Percentiles rank a stretch among this genome's conserved stretches.
phyloP scores from a whole-genome alignment of 2,888 invertebrate genomes.

The Orthonychiurus folsomi region DNA sequence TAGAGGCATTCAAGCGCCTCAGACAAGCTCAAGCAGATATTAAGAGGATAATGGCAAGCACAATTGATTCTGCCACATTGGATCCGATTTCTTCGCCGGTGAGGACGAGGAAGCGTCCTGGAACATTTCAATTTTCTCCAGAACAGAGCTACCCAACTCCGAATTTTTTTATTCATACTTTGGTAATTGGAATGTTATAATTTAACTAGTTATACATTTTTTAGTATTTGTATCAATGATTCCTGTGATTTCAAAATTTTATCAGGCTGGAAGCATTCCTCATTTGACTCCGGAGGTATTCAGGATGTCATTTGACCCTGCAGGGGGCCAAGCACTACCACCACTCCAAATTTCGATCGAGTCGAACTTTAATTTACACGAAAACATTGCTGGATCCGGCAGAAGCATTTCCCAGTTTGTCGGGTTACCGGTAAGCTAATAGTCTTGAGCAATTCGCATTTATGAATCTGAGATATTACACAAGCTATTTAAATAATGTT shows the following conservation, averaged over 20 bases:
- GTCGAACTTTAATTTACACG: constrained; percentile 57
- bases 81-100: no score
- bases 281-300: constrained; percentile 71
- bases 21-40: no score
- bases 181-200: constrained; percentile 22
- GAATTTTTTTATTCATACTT: constrained; percentile 32
- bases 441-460: no score
- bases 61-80: no score
- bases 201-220: no score
- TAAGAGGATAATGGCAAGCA: no score
- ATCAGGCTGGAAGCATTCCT: constrained; percentile 71
- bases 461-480: no score
- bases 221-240: no score
- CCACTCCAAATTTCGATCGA: constrained; percentile 64
- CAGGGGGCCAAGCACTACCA: constrained; percentile 44
- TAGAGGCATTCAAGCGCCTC: no score
- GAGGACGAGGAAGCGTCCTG: neutral
- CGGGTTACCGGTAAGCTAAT: constrained; percentile 48
- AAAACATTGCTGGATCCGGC: constrained; percentile 56
- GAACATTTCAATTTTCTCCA: neutral
- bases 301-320: constrained; percentile 50
- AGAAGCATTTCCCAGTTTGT: constrained; percentile 62
- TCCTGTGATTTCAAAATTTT: no score
- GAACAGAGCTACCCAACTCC: constrained; percentile 22
- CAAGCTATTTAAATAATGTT: no score